Percentiles rank a stretch among this genome's conserved stretches.
Evolutionary conservation across 23 tunicate genomes (phyloP).

Genomic region (Ascidia mentula): DNA sequence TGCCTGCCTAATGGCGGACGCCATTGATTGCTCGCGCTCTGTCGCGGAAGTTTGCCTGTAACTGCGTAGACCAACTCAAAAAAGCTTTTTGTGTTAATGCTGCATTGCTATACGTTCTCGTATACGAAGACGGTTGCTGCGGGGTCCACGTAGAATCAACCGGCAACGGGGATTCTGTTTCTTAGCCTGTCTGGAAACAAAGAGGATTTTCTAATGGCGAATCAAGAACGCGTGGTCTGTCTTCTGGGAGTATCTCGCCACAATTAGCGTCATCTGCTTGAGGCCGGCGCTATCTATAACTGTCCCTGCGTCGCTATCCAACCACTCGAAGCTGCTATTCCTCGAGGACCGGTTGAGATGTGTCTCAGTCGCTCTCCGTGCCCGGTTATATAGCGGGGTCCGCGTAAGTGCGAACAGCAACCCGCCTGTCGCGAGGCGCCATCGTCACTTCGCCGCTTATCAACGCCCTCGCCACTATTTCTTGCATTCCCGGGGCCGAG

Average conservation of each 20-base stretch:
- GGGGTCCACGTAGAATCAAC: too few species aligned
- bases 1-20: neutral
- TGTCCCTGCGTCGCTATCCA: neutral
- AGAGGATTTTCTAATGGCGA: too few species aligned
- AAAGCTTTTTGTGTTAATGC: too few species aligned
- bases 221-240: neutral
- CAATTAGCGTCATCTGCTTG: neutral
- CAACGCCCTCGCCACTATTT: slow-evolving; percentile 2
- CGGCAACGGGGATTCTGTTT: too few species aligned
- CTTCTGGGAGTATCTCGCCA: slow-evolving; percentile 8
- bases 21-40: neutral
- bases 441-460: slow-evolving; percentile 11
- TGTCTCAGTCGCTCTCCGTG: neutral
- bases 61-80: too few species aligned
- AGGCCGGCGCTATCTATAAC: neutral
- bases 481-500: neutral
- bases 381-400: neutral
- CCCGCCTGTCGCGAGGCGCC: slow-evolving; percentile 14
- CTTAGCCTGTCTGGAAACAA: too few species aligned
- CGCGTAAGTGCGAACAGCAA: neutral
- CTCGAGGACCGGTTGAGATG: slow-evolving; percentile 2
- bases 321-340: slow-evolving; percentile 4
- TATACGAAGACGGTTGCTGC: too few species aligned
- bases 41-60: neutral
- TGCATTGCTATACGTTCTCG: too few species aligned